Evolutionary conservation across 2,797 vertebrate genomes (phyloP).

Genomic region (Sandelia bainsii): DNA sequence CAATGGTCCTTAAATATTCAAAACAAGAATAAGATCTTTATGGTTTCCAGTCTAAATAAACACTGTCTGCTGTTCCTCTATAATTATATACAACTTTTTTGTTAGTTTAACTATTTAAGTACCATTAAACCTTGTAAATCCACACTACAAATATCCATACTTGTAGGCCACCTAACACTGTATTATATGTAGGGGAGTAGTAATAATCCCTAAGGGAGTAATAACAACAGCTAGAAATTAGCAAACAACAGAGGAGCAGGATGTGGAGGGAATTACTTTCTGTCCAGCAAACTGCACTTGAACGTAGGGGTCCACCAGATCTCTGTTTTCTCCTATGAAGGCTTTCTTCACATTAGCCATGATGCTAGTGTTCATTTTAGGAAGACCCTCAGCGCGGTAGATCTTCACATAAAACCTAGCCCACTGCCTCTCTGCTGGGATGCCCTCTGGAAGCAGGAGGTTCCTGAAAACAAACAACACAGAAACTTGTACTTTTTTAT

Average conservation of each 20-base stretch:
- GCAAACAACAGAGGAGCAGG: neutral
- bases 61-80: neutral
- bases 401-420: slow-evolving; percentile 95
- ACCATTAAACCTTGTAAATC: neutral
- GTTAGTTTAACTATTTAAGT: neutral
- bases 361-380: slow-evolving; percentile 98
- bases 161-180: neutral
- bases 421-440: slow-evolving; percentile 95
- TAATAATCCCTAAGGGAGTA: neutral
- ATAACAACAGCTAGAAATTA: neutral
- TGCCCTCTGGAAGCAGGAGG: slow-evolving; percentile 93
- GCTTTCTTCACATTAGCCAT: slow-evolving; percentile 99
- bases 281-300: slow-evolving; percentile 96
- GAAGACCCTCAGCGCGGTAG: slow-evolving; percentile 93
- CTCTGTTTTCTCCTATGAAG: slow-evolving; percentile 95
- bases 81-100: neutral
- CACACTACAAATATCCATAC: neutral
- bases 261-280: slow-evolving; percentile 84
- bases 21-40: neutral
- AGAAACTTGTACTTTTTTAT: neutral
- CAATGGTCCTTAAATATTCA: too few species aligned
- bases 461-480: slow-evolving; percentile 83
- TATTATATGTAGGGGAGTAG: neutral
- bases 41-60: neutral
- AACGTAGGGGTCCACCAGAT: slow-evolving; percentile 97